Evolutionary conservation across 2,113 vertebrate genomes (phyloP).

Genomic region (Gavia stellata): DNA sequence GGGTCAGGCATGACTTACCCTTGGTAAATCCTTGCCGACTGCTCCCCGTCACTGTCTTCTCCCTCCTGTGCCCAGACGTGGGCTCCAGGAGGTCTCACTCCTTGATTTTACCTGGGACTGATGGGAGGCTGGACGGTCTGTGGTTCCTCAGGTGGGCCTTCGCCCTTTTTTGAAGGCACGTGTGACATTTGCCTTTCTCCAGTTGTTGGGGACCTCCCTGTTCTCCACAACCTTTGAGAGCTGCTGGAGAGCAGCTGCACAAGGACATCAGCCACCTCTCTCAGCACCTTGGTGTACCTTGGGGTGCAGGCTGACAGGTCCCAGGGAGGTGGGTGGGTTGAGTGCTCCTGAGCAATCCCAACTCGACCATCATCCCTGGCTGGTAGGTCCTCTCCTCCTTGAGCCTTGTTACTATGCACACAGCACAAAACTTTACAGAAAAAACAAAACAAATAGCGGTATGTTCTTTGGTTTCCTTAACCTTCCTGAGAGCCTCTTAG

Average conservation of each 20-base stretch:
- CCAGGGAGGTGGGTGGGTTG: rapidly evolving
- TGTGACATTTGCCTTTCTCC: neutral
- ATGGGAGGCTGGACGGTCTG: rapidly evolving
- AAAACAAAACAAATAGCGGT: neutral
- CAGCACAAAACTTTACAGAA: neutral
- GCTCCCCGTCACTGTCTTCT: neutral
- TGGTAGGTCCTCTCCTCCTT: neutral
- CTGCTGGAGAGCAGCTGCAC: neutral
- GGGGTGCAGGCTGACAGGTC: neutral
- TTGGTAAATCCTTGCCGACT: neutral
- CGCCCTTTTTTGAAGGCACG: neutral
- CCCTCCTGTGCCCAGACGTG: neutral
- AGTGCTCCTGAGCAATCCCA: neutral
- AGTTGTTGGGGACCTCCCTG: neutral
- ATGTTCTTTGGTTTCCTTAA: neutral
- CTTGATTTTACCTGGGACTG: neutral
- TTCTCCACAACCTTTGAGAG: neutral
- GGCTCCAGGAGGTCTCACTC: neutral
- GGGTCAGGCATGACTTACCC: neutral
- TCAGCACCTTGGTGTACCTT: neutral
- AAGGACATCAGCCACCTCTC: neutral
- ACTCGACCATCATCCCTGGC: neutral
- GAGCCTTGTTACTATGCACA: neutral
- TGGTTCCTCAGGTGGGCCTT: neutral
- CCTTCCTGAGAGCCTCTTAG: neutral